Percentiles rank a stretch among this genome's conserved stretches.
Evolutionary conservation across 2,888 invertebrate genomes (phyloP).

Genomic region (Selenia dentaria): DNA sequence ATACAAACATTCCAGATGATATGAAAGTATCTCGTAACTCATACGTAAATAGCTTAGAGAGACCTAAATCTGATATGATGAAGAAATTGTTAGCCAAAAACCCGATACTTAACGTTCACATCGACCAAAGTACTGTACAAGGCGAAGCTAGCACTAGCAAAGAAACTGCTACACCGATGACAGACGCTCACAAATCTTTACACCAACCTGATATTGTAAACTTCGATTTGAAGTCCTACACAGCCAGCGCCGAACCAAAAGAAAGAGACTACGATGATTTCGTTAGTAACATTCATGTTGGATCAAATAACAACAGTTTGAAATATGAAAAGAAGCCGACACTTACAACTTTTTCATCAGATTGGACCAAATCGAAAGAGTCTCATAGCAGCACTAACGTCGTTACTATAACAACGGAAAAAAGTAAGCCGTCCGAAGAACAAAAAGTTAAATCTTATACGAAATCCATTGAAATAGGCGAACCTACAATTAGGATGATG

Average conservation of each 20-base stretch:
- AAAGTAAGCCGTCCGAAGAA: conserved; percentile 58
- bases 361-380: conserved; percentile 69
- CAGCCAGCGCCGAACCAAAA: conserved; percentile 50
- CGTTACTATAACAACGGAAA: conserved; percentile 75
- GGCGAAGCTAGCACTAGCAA: conserved; percentile 61
- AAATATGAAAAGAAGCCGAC: conserved; percentile 61
- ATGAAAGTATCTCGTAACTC: conserved; percentile 86
- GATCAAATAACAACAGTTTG: conserved; percentile 74
- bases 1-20: conserved; percentile 86
- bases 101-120: conserved; percentile 75
- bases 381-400: conserved; percentile 56
- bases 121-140: conserved; percentile 63
- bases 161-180: conserved; percentile 55
- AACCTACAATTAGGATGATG: conserved; percentile 63
- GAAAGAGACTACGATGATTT: conserved; percentile 70
- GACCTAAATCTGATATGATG: conserved; percentile 86
- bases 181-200: conserved; percentile 72
- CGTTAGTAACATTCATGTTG: conserved; percentile 77
- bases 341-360: conserved; percentile 55
- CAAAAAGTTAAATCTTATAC: conserved; percentile 67
- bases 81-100: conserved; percentile 83
- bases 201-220: conserved; percentile 81
- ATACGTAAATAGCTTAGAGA: conserved; percentile 85
- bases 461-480: conserved; percentile 80
- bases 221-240: conserved; percentile 70